Conservation (phyloP, 2,797 vertebrate genomes). For the Catharus ustulatus region DNA sequence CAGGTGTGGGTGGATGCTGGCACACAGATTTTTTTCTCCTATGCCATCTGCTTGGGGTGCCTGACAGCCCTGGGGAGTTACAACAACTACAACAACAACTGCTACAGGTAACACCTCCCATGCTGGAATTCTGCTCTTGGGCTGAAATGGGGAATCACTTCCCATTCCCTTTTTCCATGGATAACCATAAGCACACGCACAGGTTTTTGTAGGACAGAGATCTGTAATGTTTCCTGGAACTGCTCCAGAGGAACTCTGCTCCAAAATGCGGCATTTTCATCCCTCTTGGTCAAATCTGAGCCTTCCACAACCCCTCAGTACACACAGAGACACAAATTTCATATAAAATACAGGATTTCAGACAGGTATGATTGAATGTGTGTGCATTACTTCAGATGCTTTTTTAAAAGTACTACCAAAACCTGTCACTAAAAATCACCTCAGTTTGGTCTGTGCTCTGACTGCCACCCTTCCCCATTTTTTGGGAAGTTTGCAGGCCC, state of each 20-base stretch:
- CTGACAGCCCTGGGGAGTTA: constrained; percentile 97
- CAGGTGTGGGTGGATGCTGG: constrained; percentile 99
- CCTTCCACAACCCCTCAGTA: background rate
- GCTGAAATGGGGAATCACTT: fast-evolving
- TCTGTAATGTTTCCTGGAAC: background rate
- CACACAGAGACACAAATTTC: too few relatives aligned
- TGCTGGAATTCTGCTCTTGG: fast-evolving
- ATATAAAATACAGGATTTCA: background rate
- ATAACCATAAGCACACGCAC: background rate
- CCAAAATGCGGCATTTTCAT: background rate
- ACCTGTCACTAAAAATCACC: background rate
- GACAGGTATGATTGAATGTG: fast-evolving
- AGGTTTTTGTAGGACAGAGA: background rate
- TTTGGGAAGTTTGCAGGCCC: background rate
- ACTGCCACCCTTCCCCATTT: background rate
- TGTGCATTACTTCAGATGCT: background rate
- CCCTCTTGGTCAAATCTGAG: background rate
- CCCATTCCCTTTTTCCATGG: background rate
- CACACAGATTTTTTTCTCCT: constrained; percentile 99
- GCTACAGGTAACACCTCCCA: constrained; percentile 87
- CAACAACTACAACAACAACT: constrained; percentile 98
- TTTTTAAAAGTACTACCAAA: background rate
- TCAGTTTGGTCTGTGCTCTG: background rate
- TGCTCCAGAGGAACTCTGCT: background rate
- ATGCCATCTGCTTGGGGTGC: constrained; percentile 97